These are phyloP conservation scores for Rhombomys opimus DNA, from an alignment of 2,113 vertebrate genomes.

Conservation along the genomic window DNA sequence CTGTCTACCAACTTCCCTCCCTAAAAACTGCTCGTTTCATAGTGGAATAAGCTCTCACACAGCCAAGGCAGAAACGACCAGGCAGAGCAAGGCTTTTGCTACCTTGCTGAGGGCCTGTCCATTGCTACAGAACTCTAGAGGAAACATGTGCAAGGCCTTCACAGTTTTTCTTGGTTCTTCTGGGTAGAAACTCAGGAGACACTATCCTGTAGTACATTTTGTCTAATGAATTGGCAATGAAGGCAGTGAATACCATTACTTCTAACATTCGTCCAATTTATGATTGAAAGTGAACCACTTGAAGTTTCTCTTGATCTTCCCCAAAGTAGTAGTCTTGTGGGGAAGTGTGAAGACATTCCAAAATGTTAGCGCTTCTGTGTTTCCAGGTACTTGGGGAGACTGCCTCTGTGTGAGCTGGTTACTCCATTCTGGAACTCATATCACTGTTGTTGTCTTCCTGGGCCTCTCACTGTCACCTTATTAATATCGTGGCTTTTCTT, in stretches of 20 bases:
- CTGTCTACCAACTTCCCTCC: slow-evolving; percentile 60
- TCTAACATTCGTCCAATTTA: slow-evolving; percentile 26
- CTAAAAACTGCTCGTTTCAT: slow-evolving; percentile 67
- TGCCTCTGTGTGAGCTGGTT: slow-evolving; percentile 82
- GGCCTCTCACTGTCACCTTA: slow-evolving; percentile 76
- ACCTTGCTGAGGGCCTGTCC: background rate
- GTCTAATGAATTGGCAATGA: background rate
- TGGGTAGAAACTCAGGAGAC: background rate
- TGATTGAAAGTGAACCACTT: slow-evolving; percentile 13
- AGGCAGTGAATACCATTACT: background rate
- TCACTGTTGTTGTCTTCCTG: background rate
- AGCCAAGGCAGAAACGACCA: slow-evolving; percentile 43
- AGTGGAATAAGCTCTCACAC: slow-evolving; percentile 81
- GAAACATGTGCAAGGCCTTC: background rate
- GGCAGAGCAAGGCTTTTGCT: background rate
- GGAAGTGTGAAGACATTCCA: background rate
- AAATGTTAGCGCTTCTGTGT: background rate
- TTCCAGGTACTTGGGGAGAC: slow-evolving; percentile 21
- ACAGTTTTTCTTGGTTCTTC: background rate
- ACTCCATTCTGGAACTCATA: slow-evolving; percentile 79
- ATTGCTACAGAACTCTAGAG: background rate
- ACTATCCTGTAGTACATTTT: background rate
- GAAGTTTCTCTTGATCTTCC: slow-evolving; percentile 31
- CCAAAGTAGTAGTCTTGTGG: background rate
- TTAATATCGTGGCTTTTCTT: slow-evolving; percentile 83